phyloP scores from a whole-genome alignment of 2,888 invertebrate genomes.

The Phaedon cochleariae region DNA sequence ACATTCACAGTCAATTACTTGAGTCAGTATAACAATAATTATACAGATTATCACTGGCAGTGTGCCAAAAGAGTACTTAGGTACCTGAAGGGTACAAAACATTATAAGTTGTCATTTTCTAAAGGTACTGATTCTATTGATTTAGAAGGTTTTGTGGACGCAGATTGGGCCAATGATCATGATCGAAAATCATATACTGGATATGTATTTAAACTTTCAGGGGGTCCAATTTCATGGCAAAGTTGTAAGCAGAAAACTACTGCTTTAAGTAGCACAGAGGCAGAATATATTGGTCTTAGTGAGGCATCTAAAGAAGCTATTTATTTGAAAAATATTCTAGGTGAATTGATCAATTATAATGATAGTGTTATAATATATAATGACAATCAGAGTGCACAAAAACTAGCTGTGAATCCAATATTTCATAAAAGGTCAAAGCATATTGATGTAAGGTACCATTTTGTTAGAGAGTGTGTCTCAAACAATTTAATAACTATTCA shows the following conservation, averaged over 20 bases:
- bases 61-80: constrained; percentile 19
- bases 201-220: constrained; percentile 6
- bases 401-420: not conserved
- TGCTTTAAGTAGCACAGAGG: not conserved
- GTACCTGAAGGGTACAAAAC: constrained; percentile 14
- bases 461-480: not conserved
- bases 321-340: too few species aligned
- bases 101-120: constrained; percentile 4
- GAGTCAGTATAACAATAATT: constrained; percentile 28
- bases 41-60: constrained; percentile 25
- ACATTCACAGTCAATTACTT: constrained; percentile 17
- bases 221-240: constrained; percentile 8
- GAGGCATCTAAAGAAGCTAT: too few species aligned
- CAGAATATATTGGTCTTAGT: too few species aligned
- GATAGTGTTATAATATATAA: not conserved
- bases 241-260: constrained; percentile 2
- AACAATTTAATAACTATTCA: not conserved
- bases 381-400: not conserved
- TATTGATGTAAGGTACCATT: not conserved
- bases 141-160: constrained; percentile 16
- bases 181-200: constrained; percentile 4
- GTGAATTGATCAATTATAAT: too few species aligned
- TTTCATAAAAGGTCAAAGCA: not conserved
- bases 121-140: not conserved
- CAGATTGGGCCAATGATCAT: constrained; percentile 13